Evolutionary conservation across 1,140 invertebrate species (phyloP).

Genomic region (Macrocentrus cingulum): DNA sequence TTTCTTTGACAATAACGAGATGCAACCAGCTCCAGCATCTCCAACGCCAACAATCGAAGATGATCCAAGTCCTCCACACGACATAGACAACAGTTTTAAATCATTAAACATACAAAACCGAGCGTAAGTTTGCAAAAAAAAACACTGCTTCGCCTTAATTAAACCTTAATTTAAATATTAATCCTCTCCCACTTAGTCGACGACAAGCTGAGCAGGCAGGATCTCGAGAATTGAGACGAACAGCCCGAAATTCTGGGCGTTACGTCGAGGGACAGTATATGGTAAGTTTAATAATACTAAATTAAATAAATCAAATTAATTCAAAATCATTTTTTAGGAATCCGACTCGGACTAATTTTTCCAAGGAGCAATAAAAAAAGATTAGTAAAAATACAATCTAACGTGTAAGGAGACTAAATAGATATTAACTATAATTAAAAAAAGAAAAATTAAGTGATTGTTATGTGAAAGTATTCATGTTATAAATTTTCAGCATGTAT

Average conservation of each 20-base stretch:
- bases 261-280: slow-evolving; percentile 55
- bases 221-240: slow-evolving; percentile 49
- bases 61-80: slow-evolving; percentile 46
- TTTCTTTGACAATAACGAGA: slow-evolving; percentile 46
- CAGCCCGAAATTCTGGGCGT: slow-evolving; percentile 50
- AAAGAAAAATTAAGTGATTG: no score
- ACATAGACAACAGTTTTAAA: slow-evolving; percentile 52
- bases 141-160: no score
- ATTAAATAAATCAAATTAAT: not conserved
- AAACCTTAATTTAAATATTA: not conserved
- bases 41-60: slow-evolving; percentile 44
- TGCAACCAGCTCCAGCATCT: slow-evolving; percentile 36
- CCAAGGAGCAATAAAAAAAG: slow-evolving; percentile 8
- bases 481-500: no score
- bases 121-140: slow-evolving; percentile 23
- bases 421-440: no score
- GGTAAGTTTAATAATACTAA: slow-evolving; percentile 37
- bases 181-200: slow-evolving; percentile 35
- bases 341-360: slow-evolving; percentile 46
- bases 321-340: slow-evolving; percentile 41
- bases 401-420: no score
- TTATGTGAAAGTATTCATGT: no score
- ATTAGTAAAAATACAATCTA: not conserved
- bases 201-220: slow-evolving; percentile 46
- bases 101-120: slow-evolving; percentile 50